Conservation (phyloP, 2,797 vertebrate genomes). For the Enteromius unitaeniatus region DNA sequence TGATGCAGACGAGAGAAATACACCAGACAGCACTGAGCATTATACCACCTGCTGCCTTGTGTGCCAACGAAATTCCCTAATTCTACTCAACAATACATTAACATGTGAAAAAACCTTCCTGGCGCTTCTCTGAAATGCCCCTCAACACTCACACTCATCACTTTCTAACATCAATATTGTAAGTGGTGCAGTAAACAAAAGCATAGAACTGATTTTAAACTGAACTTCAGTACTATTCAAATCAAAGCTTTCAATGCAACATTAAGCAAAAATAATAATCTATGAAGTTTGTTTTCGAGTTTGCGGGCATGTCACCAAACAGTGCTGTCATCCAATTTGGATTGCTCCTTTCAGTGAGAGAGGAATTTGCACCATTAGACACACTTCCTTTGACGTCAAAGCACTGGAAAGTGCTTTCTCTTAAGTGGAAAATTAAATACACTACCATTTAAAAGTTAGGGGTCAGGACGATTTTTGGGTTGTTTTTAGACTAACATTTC, state of each 20-base stretch:
- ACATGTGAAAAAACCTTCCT: conserved; percentile 10
- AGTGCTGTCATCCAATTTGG: background rate
- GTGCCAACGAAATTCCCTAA: conserved; percentile 25
- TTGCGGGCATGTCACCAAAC: background rate
- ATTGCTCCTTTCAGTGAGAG: background rate
- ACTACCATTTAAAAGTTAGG: background rate
- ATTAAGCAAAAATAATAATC: background rate
- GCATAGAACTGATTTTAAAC: background rate
- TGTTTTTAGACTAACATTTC: background rate
- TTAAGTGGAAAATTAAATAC: background rate
- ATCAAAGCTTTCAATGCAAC: background rate
- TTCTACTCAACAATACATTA: conserved; percentile 19
- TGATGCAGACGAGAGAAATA: conserved; percentile 5
- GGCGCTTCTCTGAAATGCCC: background rate
- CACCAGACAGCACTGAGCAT: conserved; percentile 14
- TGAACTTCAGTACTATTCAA: background rate
- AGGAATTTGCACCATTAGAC: background rate
- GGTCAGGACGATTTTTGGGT: background rate
- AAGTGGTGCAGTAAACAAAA: background rate
- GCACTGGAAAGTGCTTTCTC: background rate
- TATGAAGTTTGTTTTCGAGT: background rate
- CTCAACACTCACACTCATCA: background rate
- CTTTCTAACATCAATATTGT: background rate
- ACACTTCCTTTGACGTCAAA: background rate
- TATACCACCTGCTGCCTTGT: background rate